Base-by-base conservation (phyloP, 2,888 invertebrate genomes). In the Hyles lineata region DNA sequence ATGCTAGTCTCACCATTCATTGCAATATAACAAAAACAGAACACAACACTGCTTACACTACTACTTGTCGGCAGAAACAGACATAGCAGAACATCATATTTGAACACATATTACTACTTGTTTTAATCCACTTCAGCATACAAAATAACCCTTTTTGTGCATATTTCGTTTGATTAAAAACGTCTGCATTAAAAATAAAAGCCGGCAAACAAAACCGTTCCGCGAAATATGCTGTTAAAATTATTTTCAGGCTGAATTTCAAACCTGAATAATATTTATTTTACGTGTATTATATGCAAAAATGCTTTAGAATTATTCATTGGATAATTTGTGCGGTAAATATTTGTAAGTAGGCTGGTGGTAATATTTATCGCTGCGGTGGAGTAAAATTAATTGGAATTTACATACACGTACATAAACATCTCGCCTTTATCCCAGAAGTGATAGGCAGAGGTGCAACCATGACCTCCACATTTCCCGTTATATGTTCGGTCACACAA, bases 81-180 rank as follows among this genome's bases (percentile, higher is more conserved):
- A 43, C 43, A 15, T 3, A 43, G 15, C 43, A 43, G 11, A 11
- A 43, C 43, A 43, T 43, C 43, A 43, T 43, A 43, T 43, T 43
- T 43, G 43, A 43, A 43, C n/a, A 55, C 55, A n/a, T 55, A n/a
- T 55, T 17, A n/a, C 17, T 55, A 7, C 6, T n/a, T 55, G n/a
- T 55, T n/a, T 55, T 55, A 17, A n/a, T n/a, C 11, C 23, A 6
- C 23, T 60, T 29, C n/a, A 60, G 60, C 17, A 55, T 55, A 55
- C 55, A 2, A 60, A 60, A 60, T 29, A 4, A 60, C 6, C 25
- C 25, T 15, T 60, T 60, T 23, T 60, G 60, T 29, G 25, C 25
- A 60, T 17, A 25, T 60, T 60, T 60, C 60, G 29, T 60, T 23
- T 25, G 60, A 17, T 60, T 15, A 60, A 60, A 60, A 25, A 60